Conservation (phyloP, 2,113 vertebrate genomes). For the Isurus oxyrinchus region DNA sequence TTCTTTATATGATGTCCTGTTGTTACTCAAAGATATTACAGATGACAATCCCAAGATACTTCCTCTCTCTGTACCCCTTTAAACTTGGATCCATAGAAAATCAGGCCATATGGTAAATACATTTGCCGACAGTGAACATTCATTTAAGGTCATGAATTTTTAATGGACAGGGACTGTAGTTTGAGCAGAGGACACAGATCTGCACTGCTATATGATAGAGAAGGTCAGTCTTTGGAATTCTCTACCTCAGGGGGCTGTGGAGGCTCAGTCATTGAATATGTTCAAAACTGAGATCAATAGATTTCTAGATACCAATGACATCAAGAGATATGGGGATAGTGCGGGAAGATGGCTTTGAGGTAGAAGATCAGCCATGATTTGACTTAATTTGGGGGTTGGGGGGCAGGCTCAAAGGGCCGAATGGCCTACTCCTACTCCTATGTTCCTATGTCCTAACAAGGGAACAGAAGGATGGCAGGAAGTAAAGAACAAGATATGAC, state of each 20-base stretch:
- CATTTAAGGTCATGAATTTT: conserved; percentile 55
- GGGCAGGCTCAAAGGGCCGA: too few relatives aligned
- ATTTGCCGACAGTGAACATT: conserved; percentile 48
- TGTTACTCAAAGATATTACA: conserved; percentile 48
- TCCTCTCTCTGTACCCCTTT: conserved; percentile 52
- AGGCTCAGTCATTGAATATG: too few relatives aligned
- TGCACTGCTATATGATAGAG: conserved; percentile 59
- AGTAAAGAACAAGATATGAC: conserved; percentile 50
- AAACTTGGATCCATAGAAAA: conserved; percentile 54
- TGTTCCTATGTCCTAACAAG: conserved; percentile 34
- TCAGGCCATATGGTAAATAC: conserved; percentile 46
- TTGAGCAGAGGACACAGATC: conserved; percentile 47
- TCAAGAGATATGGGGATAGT: too few relatives aligned
- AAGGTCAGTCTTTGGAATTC: conserved; percentile 43
- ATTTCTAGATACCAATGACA: too few relatives aligned
- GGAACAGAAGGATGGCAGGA: conserved; percentile 51
- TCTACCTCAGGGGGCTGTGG: too few relatives aligned
- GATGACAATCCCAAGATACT: conserved; percentile 49
- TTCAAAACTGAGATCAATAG: too few relatives aligned
- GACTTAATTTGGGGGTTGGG: too few relatives aligned
- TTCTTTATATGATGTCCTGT: conserved; percentile 52
- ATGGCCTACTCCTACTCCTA: too few relatives aligned
- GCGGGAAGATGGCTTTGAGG: too few relatives aligned
- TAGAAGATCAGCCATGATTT: too few relatives aligned
- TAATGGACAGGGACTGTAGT: conserved; percentile 53